Evolutionary conservation across 2,113 vertebrate genomes (phyloP).

Genomic region (Mormyrus lacerda): DNA sequence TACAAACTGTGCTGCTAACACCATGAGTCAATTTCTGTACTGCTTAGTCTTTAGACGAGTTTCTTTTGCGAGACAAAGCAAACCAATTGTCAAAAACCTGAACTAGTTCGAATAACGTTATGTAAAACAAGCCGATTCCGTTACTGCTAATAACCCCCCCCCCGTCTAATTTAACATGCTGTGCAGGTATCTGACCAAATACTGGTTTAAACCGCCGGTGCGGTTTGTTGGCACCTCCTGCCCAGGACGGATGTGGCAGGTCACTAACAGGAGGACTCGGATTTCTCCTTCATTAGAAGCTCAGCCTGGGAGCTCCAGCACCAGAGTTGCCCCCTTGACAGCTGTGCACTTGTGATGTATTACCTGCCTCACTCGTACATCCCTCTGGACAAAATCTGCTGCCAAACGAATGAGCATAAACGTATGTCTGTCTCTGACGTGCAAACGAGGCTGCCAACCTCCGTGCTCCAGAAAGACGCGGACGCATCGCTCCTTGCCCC

Average conservation of each 20-base stretch:
- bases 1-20: not conserved
- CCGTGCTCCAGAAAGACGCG: conserved; percentile 95
- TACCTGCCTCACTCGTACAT: not conserved
- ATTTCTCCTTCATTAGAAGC: not conserved
- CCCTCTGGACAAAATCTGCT: not conserved
- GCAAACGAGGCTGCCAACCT: conserved; percentile 62
- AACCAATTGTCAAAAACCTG: not conserved
- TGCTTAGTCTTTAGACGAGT: not conserved
- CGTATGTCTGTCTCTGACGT: not conserved
- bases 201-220: not conserved
- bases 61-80: not conserved
- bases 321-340: not conserved
- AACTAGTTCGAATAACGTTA: not conserved
- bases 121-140: not conserved
- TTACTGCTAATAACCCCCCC: not conserved
- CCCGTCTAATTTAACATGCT: not conserved
- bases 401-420: not conserved
- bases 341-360: not conserved
- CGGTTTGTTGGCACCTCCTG: not conserved
- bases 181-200: not conserved
- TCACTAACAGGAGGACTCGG: not conserved
- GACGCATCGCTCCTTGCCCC: conserved; percentile 94
- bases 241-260: not conserved
- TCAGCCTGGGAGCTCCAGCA: not conserved
- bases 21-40: not conserved